Evolutionary conservation across 2,113 vertebrate genomes (phyloP).

Genomic region (Aramus guarauna): DNA sequence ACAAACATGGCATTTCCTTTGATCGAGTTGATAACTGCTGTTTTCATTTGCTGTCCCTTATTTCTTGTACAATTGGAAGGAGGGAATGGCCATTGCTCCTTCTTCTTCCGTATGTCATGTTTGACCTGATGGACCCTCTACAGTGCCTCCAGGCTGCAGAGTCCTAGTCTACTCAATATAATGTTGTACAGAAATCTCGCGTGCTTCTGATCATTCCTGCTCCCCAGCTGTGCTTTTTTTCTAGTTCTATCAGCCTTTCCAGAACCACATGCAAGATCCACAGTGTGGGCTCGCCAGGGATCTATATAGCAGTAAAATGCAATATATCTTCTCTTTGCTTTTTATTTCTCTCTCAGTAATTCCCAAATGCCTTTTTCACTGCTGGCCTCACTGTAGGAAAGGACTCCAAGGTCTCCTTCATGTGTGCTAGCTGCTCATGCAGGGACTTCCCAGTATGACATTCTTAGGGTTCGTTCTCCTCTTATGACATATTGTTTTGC

Average conservation of each 20-base stretch:
- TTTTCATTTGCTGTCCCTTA: background rate
- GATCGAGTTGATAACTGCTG: background rate
- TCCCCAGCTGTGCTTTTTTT: background rate
- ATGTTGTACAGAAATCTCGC: background rate
- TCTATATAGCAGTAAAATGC: background rate
- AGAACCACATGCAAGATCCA: background rate
- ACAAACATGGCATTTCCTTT: background rate
- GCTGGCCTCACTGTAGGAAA: background rate
- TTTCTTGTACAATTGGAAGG: background rate
- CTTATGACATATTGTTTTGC: background rate
- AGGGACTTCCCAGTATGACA: background rate
- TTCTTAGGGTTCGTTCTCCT: background rate
- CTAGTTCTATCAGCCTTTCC: background rate
- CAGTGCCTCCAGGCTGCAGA: background rate
- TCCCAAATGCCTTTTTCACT: background rate
- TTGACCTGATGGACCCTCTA: background rate
- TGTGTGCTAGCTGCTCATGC: background rate
- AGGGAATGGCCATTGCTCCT: background rate
- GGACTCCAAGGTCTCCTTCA: background rate
- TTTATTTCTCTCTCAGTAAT: background rate
- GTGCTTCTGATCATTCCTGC: background rate
- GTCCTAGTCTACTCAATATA: background rate
- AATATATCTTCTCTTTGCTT: background rate
- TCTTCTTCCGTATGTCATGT: rapidly evolving
- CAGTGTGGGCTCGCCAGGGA: background rate